Evolutionary conservation across 2,888 invertebrate species (phyloP), one percentile per base, ranked within the genome.

Genomic region (Volucella zonaria): DNA sequence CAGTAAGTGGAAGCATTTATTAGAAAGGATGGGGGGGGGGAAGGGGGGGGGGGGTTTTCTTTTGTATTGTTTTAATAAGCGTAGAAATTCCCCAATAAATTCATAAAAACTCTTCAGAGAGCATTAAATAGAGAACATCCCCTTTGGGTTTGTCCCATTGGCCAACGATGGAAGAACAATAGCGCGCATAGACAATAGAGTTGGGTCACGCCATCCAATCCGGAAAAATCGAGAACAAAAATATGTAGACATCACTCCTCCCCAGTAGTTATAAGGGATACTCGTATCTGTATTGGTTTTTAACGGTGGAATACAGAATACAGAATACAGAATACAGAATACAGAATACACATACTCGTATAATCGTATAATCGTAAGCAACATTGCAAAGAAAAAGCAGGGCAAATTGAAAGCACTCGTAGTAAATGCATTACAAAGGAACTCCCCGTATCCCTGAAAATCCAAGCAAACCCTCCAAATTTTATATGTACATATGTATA

Each of bases 101-200:
- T 31, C 31, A 4, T 31, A 31, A 6, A 31, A 31, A 6, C 31
- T 31, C 31, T 31, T 4, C 1, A 49, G 42, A 31, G 8, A 1
- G n/a, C 15, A 12, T 38, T 15, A 15, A 43, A 11, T 45, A 49
- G 62, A 31, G 31, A 81, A 75, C 81, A 81, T 64, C 75, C 81
- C 81, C 47, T 52, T 61, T 45, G 59, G 66, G 54, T 58, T 66
- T 76, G 76, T 81, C 71, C 73, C 49, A 83, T 80, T 83, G 83
- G 83, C 83, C 71, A 75, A 70, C 67, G 56, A 58, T 42, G 9
- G 11, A 66, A 76, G 59, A 83, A 83, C 83, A 83, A 83, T 83
- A 80, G 75, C 83, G 70, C 83, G 83, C 83, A 83, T 80, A 79
- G 71, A 83, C 83, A 83, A 83, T 80, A 75, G 70, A 80, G 64